Conservation (phyloP, 2,797 vertebrate species). For the Gymnocypris eckloni region DNA sequence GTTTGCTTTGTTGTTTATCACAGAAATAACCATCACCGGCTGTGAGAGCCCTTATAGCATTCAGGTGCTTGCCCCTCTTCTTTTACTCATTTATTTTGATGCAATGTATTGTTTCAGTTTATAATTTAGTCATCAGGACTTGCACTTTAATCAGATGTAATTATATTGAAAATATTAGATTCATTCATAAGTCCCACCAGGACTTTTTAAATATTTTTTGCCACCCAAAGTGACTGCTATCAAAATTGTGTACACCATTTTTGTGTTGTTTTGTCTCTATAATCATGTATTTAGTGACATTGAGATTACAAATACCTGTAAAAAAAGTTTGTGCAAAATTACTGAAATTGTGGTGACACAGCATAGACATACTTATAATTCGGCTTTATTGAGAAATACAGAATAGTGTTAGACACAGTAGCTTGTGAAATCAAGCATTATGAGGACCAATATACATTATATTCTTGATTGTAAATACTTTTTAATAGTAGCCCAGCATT, state of each 20-base stretch:
- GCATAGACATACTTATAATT: background rate
- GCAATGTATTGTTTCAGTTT: background rate
- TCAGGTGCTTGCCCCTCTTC: slow-evolving; percentile 78
- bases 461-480: background rate
- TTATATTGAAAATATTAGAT: background rate
- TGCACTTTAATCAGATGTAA: background rate
- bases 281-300: background rate
- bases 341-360: background rate
- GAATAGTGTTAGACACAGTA: background rate
- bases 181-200: background rate
- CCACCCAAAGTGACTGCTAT: background rate
- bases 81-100: background rate
- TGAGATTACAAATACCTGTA: background rate
- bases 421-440: background rate
- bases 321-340: background rate
- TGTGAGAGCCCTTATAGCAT: slow-evolving; percentile 80
- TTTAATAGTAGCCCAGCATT: background rate
- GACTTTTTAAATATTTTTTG: background rate
- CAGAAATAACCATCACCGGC: slow-evolving; percentile 83
- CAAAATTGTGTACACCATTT: background rate
- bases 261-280: background rate
- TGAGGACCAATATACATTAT: background rate
- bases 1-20: slow-evolving; percentile 90
- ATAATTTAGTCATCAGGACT: background rate
- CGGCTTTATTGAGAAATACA: background rate